A percentile compares a stretch with the other conserved stretches of the same genome.
These are phyloP conservation scores for Balanococcus diminutus DNA, from an alignment of 2,888 invertebrate genomes.

Conservation along the genomic window DNA sequence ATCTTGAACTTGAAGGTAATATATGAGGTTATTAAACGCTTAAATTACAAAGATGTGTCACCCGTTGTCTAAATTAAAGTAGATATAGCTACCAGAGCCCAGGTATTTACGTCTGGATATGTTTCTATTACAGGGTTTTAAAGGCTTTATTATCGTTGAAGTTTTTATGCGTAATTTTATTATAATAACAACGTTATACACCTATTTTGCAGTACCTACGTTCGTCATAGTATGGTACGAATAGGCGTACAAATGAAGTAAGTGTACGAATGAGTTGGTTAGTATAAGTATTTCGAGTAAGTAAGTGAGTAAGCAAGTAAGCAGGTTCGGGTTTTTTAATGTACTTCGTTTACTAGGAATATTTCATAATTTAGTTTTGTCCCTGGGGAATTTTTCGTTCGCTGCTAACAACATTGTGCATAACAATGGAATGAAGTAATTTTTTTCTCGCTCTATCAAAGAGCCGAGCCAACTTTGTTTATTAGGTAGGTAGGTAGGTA, in stretches of 20 bases:
- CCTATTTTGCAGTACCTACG: not conserved
- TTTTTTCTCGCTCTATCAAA: conserved; percentile 7
- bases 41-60: not conserved
- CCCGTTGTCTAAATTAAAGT: not conserved
- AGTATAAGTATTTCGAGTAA: not conserved
- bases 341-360: conserved; percentile 45
- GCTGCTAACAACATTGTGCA: conserved; percentile 3
- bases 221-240: not conserved
- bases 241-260: not conserved
- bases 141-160: conserved; percentile 13
- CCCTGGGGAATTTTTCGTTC: conserved; percentile 38
- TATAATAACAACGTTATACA: conserved; percentile 4
- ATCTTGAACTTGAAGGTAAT: not conserved
- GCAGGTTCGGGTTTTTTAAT: conserved; percentile 39
- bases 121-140: conserved; percentile 1
- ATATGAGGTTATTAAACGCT: conserved; percentile 18
- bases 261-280: not conserved
- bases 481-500: conserved; percentile 6
- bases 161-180: conserved; percentile 8
- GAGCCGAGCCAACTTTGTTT: conserved; percentile 23
- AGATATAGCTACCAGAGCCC: not conserved
- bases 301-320: conserved; percentile 14
- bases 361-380: conserved; percentile 48
- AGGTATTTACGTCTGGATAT: not conserved
- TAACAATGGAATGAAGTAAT: not conserved